Evolutionary conservation across 2,797 vertebrate genomes (phyloP), one percentile per base, ranked within the genome.

Genomic region (Orientallactaga sibirica): DNA sequence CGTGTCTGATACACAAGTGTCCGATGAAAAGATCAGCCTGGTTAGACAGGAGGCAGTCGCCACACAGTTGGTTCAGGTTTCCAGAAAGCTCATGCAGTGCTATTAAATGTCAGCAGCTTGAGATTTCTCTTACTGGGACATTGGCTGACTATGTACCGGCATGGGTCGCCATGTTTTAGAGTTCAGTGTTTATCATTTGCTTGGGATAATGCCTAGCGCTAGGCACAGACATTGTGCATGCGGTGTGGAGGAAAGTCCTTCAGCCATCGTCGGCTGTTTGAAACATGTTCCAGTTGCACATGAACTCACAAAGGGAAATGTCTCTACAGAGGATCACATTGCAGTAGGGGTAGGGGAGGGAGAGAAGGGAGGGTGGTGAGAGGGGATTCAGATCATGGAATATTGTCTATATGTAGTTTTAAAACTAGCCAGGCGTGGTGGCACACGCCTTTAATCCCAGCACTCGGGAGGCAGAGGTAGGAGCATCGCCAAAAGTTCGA

Each of bases 11-110:
- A 67, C 97, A 97, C 43, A 97, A 52, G 1, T 97, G 95, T 41
- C 97, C 96, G 2, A 97, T 86, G 52, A 97, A 95, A 19, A 97
- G 15, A 62, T 97, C 97, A 68, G 97, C 96, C 97, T 97, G 66
- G 27, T 80, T 66, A 58, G 16, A 96, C 55, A 84, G 0, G 14
- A 66, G n/a, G 2, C 52, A 58, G 91, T 37, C 66, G 68, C 70
- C 33, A 62, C 79, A 67, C 55, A 41, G 58, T 1, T 37, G 43
- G 22, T n/a, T 43, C 33, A 8, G 18, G 7, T 67, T 91, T 71
- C 33, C 85, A 93, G 68, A 92, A 88, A 77, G 68, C 0, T 25
- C 1, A 22, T 68, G 25, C 0, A 24, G 66, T 19, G 6, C 68
- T 24, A 64, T 61, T 55, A 70, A 79, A 73, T n/a, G 15, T 33